phyloP scores from a whole-genome alignment of 2,888 invertebrate genomes.

The Eristalis intricaria region DNA sequence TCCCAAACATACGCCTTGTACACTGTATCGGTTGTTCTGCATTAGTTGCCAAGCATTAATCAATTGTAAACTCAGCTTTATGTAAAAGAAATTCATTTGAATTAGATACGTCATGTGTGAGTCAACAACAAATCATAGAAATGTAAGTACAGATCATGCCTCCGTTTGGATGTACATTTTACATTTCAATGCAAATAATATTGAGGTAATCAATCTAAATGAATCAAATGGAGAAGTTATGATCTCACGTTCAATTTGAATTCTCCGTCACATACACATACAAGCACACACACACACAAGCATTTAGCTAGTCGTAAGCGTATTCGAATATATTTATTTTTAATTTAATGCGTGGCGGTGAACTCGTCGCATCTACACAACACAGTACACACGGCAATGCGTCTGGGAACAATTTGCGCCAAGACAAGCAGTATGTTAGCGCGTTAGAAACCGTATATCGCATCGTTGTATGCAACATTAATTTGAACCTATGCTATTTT shows the following conservation, averaged over 20 bases:
- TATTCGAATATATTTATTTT: conserved; percentile 48
- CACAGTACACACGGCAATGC: conserved; percentile 6
- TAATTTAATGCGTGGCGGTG: conserved; percentile 62
- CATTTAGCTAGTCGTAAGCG: background rate
- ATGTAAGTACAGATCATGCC: background rate
- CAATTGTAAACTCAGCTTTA: too few relatives aligned
- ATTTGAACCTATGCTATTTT: conserved; percentile 66
- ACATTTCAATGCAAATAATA: conserved; percentile 33
- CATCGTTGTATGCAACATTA: conserved; percentile 47
- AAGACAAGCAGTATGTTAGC: conserved; percentile 21
- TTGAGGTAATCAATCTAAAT: conserved; percentile 56
- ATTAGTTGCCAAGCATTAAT: too few relatives aligned
- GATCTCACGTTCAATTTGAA: conserved; percentile 40
- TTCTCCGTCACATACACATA: conserved; percentile 18
- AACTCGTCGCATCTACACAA: conserved; percentile 50
- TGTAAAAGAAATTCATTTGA: too few relatives aligned
- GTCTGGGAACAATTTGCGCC: conserved; percentile 58
- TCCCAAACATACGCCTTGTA: too few relatives aligned
- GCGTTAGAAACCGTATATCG: conserved; percentile 58
- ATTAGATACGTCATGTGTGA: too few relatives aligned
- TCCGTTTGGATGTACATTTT: background rate
- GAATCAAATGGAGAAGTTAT: conserved; percentile 44
- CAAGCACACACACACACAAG: background rate
- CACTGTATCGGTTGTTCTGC: too few relatives aligned
- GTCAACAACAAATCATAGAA: too few relatives aligned